Percentiles rank a stretch among this genome's conserved stretches.
Evolutionary conservation across 2,888 invertebrate genomes (phyloP).

Genomic region (Ferrisia virgata): DNA sequence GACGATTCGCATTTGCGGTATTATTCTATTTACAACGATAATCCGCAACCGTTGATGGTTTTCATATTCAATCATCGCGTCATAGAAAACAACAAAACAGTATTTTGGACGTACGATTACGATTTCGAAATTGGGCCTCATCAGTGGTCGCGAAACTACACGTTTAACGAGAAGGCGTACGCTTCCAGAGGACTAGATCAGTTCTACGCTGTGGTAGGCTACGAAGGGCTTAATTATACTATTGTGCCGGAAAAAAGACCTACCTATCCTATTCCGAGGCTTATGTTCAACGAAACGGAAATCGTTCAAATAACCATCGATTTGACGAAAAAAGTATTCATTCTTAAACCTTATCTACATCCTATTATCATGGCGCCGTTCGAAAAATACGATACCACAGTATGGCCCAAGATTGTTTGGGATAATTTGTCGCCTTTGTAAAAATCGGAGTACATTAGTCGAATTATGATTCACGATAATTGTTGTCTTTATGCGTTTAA

Average conservation of each 20-base stretch:
- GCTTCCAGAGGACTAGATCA: not conserved
- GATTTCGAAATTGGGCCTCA: not conserved
- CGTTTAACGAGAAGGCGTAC: constrained; percentile 2
- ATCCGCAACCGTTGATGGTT: not conserved
- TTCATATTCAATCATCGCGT: not conserved
- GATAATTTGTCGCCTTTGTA: not conserved
- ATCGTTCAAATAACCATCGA: not conserved
- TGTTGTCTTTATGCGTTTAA: no score
- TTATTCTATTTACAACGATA: not conserved
- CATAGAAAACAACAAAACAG: not conserved
- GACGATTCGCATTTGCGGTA: not conserved
- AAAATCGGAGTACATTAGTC: not conserved
- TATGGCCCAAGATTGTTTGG: not conserved
- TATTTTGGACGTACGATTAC: not conserved
- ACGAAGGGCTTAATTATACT: not conserved
- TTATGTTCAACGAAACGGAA: not conserved
- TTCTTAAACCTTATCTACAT: not conserved
- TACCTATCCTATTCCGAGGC: not conserved
- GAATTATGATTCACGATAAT: no score
- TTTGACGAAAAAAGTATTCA: not conserved
- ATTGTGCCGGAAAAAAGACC: not conserved
- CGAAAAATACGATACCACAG: not conserved
- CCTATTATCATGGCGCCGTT: not conserved
- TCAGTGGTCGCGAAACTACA: not conserved
- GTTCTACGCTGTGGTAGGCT: not conserved